These are phyloP conservation scores for Oryzias woworae DNA, from an alignment of 2,113 vertebrate species.

Conservation along the genomic window DNA sequence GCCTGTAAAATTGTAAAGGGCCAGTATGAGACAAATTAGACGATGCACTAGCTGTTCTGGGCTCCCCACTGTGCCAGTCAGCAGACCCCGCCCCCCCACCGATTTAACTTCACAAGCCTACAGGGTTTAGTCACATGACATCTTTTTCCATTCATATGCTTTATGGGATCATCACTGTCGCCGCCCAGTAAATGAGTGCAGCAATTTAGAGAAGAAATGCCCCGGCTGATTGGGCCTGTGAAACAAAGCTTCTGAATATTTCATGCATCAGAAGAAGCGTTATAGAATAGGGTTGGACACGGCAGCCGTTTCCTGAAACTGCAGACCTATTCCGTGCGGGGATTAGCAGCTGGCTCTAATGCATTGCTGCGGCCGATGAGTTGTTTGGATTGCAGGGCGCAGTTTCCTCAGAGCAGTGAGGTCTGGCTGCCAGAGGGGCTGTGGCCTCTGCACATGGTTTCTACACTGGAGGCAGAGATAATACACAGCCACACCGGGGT, in stretches of 20 bases:
- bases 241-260: slow-evolving; percentile 72
- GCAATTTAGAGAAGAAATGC: slow-evolving; percentile 68
- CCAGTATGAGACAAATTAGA: slow-evolving; percentile 74
- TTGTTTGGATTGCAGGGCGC: slow-evolving; percentile 70
- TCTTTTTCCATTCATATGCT: slow-evolving; percentile 73
- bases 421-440: slow-evolving; percentile 56
- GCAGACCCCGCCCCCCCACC: slow-evolving; percentile 49
- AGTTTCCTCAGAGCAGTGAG: slow-evolving; percentile 57
- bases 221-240: slow-evolving; percentile 43
- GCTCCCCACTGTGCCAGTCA: slow-evolving; percentile 56
- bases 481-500: slow-evolving; percentile 27
- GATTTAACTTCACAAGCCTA: slow-evolving; percentile 77
- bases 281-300: slow-evolving; percentile 27
- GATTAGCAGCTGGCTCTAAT: slow-evolving; percentile 48
- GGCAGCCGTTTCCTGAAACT: slow-evolving; percentile 51
- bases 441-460: slow-evolving; percentile 35
- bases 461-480: slow-evolving; percentile 64
- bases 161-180: slow-evolving; percentile 77
- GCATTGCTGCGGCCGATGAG: slow-evolving; percentile 47
- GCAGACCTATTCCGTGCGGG: slow-evolving; percentile 29
- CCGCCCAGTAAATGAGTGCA: slow-evolving; percentile 58
- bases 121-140: slow-evolving; percentile 70
- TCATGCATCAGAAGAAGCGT: slow-evolving; percentile 53
- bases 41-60: slow-evolving; percentile 45
- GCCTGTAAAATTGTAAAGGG: slow-evolving; percentile 70